These are phyloP conservation scores for Philhelius pedissequus DNA, from an alignment of 2,888 invertebrate species.

Conservation along the genomic window DNA sequence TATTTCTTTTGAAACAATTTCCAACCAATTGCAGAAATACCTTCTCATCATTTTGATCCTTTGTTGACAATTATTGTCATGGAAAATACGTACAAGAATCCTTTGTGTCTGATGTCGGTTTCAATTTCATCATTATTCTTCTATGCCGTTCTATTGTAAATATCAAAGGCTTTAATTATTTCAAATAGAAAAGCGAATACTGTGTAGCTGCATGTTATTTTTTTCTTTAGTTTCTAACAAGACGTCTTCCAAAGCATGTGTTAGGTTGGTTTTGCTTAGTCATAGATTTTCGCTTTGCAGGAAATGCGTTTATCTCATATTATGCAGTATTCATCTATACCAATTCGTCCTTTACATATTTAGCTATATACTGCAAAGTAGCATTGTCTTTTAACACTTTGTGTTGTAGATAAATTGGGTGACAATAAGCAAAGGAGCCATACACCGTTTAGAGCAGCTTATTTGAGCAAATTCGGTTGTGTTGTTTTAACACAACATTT, in stretches of 20 bases:
- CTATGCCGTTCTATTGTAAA: neutral
- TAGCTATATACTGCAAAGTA: no score
- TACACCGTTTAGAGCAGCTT: no score
- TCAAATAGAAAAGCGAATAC: neutral
- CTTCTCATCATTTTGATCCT: neutral
- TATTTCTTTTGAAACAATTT: neutral
- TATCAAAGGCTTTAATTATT: neutral
- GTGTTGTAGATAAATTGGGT: no score
- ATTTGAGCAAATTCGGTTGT: no score
- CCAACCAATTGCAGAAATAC: neutral
- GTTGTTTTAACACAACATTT: no score
- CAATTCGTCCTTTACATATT: no score
- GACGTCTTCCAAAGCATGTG: neutral
- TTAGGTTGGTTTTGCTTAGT: no score
- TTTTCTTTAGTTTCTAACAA: neutral
- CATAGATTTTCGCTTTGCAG: no score
- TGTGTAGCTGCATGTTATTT: neutral
- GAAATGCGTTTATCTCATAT: no score
- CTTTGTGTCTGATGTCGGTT: slow-evolving; percentile 5
- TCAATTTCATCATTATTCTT: neutral
- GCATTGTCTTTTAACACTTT: no score
- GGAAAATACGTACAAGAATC: neutral
- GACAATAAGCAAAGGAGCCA: no score
- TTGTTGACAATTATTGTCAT: neutral
- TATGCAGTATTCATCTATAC: no score